These are phyloP conservation scores for Toxotes lorentzi DNA, from an alignment of 2,797 vertebrate genomes.

Conservation along the genomic window DNA sequence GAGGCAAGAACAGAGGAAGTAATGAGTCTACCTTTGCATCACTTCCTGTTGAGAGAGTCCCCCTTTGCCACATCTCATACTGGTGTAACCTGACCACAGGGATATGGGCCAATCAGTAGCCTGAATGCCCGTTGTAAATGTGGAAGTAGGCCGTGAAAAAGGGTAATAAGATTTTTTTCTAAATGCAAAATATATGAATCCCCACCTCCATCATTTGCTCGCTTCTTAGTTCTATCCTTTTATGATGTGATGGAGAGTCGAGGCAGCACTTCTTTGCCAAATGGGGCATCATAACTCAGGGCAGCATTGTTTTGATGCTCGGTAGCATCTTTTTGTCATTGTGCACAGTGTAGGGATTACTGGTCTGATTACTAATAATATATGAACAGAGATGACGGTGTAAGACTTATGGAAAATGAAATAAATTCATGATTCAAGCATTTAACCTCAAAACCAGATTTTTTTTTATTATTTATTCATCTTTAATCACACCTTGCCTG, in stretches of 20 bases:
- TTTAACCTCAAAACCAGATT: too few relatives aligned
- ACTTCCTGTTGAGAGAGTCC: constrained; percentile 65
- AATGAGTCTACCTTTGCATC: constrained; percentile 47
- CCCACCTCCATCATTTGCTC: background rate
- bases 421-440: too few relatives aligned
- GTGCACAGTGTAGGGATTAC: too few relatives aligned
- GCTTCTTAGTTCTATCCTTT: background rate
- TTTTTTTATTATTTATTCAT: background rate
- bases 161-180: constrained; percentile 18
- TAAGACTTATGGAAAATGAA: too few relatives aligned
- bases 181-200: background rate
- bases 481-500: background rate
- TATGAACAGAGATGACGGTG: too few relatives aligned
- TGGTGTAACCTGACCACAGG: constrained; percentile 28
- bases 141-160: constrained; percentile 54
- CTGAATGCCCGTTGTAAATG: constrained; percentile 21
- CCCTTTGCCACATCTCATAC: constrained; percentile 49
- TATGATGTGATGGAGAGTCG: background rate
- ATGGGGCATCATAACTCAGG: background rate
- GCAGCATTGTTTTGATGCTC: background rate
- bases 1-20: constrained; percentile 42
- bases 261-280: background rate
- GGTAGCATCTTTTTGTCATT: too few relatives aligned
- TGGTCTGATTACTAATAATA: too few relatives aligned
- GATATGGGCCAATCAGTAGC: constrained; percentile 48